phyloP scores from a whole-genome alignment of 2,797 vertebrate species.

The Anguilla marmorata region DNA sequence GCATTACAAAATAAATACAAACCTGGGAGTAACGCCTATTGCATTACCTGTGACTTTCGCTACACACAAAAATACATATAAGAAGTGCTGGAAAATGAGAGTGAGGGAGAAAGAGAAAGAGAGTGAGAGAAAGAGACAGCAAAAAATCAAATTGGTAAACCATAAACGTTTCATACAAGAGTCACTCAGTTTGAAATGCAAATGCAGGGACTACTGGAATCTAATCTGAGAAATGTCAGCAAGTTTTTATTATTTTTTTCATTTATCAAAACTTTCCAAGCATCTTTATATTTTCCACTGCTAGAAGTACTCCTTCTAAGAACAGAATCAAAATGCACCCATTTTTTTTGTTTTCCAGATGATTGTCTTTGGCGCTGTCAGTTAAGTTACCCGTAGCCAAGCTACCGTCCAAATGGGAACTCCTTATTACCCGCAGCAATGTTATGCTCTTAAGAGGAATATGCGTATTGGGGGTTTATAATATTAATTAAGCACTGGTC shows the following conservation, averaged over 20 bases:
- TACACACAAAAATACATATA: constrained; percentile 75
- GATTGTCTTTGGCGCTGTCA: constrained; percentile 91
- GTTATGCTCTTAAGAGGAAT: constrained; percentile 21
- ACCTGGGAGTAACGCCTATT: constrained; percentile 79
- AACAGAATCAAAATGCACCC: constrained; percentile 74
- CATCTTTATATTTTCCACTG: constrained; percentile 76
- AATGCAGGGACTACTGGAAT: constrained; percentile 72
- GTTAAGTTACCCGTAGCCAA: constrained; percentile 79
- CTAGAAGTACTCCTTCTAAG: constrained; percentile 80
- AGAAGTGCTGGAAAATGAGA: constrained; percentile 75
- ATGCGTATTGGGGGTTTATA: not conserved
- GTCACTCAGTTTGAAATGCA: constrained; percentile 77
- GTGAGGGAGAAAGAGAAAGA: constrained; percentile 62
- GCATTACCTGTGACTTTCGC: constrained; percentile 68
- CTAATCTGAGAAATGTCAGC: constrained; percentile 77
- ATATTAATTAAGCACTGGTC: not conserved
- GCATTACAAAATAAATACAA: constrained; percentile 79
- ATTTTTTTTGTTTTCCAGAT: constrained; percentile 73
- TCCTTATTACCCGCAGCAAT: constrained; percentile 53
- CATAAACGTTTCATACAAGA: constrained; percentile 73
- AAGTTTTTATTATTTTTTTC: constrained; percentile 65
- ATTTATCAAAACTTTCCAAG: constrained; percentile 82
- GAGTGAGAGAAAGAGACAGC: constrained; percentile 40
- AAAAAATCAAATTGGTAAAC: constrained; percentile 71
- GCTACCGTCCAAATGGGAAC: constrained; percentile 83